Base-by-base conservation (phyloP, 1,140 invertebrate genomes). In the Bombus soroeensis region DNA sequence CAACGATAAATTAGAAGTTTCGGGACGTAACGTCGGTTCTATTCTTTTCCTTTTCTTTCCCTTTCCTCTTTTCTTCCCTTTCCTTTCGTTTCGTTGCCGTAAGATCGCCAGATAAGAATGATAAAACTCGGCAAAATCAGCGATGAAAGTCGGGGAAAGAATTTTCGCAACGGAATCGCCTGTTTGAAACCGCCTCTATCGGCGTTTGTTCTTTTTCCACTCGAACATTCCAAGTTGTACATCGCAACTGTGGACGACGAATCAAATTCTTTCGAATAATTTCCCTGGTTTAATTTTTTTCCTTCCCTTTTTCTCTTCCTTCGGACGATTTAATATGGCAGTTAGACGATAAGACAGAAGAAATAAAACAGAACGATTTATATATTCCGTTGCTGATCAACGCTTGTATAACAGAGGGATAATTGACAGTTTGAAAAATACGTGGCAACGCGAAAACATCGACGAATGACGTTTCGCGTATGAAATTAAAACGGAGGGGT, bases 1-100 rank as follows among this genome's bases (percentile, higher is more conserved):
- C 53, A 84, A 84, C 68, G 83, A 79, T 79, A 72, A 80, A 80
- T 79, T 62, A 47, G 53, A 53, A 71, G 43, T 71, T 84, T 77
- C 53, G 53, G 76, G 62, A 76, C 62, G 68, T 47, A 77, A 83
- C 81, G 43, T 66, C 72, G 81, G 59, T 57, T 64, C 8, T 32
- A 59, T 59, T 59, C 34, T 3, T 9, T 13, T 15, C 15, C 15
- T 28, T 28, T 28, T 4, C n/a, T 18, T 15, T 3, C 3, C 57
- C 10, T 15, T 39, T 25, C 71, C 32, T 43, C 9, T 4, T 32
- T 3, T 73, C 15, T 5, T 9, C 43, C n/a, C 43, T 22, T 22
- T 71, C 0, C 10, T 28, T n/a, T 72, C 32, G 15, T 41, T 41
- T 59, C 5, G 18, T 18, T 34, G 18, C 4, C 25, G 82, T 18